A percentile compares a stretch with the other conserved stretches of the same genome.
Evolutionary conservation across 2,113 vertebrate genomes (phyloP).

Genomic region (Gorsachius goisagi): DNA sequence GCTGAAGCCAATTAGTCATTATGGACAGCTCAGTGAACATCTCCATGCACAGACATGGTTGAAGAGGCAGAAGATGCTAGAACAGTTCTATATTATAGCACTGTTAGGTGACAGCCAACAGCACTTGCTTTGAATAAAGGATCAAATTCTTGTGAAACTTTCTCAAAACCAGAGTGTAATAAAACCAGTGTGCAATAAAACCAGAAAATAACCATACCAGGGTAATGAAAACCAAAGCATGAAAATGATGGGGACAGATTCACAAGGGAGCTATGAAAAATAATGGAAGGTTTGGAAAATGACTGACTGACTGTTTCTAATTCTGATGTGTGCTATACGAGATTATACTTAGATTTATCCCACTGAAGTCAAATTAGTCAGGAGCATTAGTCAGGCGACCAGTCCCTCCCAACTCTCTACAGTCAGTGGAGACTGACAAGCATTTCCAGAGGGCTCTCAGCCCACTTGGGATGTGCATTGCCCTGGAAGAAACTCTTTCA

Average conservation of each 20-base stretch:
- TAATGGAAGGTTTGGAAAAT: background rate
- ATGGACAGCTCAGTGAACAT: background rate
- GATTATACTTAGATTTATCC: background rate
- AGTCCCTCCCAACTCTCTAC: background rate
- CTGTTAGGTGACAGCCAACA: background rate
- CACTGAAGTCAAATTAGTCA: background rate
- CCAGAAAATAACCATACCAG: background rate
- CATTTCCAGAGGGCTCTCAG: background rate
- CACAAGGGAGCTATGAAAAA: background rate
- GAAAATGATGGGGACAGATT: background rate
- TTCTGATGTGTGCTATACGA: background rate
- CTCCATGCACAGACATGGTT: background rate
- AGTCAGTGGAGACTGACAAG: background rate
- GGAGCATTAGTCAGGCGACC: background rate
- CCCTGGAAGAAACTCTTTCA: constrained; percentile 8
- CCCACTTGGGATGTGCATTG: background rate
- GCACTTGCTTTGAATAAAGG: background rate
- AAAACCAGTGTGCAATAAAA: background rate
- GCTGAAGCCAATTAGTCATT: background rate
- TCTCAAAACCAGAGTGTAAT: background rate
- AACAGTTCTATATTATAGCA: background rate
- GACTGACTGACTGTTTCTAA: background rate
- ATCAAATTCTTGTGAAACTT: background rate
- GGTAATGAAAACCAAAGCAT: background rate
- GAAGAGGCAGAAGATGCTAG: background rate